Base-by-base conservation (phyloP, 2,888 invertebrate species). In the Lottia scabra region DNA sequence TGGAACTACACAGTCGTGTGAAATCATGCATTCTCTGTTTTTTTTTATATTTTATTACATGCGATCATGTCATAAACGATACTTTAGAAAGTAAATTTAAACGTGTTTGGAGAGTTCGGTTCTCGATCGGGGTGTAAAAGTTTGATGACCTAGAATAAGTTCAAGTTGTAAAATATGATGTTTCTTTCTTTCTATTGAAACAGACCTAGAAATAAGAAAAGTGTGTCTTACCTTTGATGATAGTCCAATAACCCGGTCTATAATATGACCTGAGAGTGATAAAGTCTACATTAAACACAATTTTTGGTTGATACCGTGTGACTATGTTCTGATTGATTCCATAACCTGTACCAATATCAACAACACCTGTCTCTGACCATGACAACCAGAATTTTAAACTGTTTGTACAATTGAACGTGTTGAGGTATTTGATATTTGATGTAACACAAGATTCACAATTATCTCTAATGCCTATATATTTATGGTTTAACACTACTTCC, bases 381-480 rank as follows among this genome's bases (percentile, higher is more conserved):
- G 63, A 19, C 10, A 44, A n/a, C 68, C 68, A 68, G 63, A 68
- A 68, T 15, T 26, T 63, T 6, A 27, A 23, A 23, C 15, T 62
- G 12, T 63, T 63, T 10, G 30, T 8, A 44, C 68, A 68, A 38
- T 63, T 44, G 19, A 68, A 56, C 2, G 19, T 56, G 8, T 56
- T 6, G 8, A 56, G 2, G n/a, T 56, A 56, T 56, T 56, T 56
- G n/a, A 56, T n/a, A 19, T 56, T n/a, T n/a, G 19, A 19, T 10
- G n/a, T n/a, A 16, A 10, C n/a, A 19, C 56, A 56, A 56, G n/a
- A n/a, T n/a, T 15, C 56, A 3, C 56, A 56, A 19, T 19, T n/a
- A 19, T 56, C 56, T 56, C 56, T n/a, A 19, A 56, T 56, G 10
- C 56, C 56, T 1, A 56, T 19, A 19, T 56, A 56, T 10, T 15